These are phyloP conservation scores for Peribatodes rhomboidaria DNA, from an alignment of 2,888 invertebrate species.

Conservation along the genomic window DNA sequence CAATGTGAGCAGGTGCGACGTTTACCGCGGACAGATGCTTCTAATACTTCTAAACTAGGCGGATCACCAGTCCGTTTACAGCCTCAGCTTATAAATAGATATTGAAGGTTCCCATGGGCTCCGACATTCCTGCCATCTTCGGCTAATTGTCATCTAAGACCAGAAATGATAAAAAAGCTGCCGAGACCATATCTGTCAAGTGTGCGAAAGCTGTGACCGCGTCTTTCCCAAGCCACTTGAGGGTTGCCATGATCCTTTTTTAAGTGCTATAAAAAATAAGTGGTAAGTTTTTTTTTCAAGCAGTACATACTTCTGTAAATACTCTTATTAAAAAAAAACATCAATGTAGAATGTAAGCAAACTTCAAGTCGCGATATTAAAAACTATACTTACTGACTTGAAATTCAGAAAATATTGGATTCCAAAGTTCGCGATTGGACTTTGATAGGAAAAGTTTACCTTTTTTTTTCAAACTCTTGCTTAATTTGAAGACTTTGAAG, in stretches of 20 bases:
- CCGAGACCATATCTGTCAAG: constrained; percentile 65
- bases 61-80: constrained; percentile 4
- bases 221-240: constrained; percentile 65
- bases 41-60: constrained; percentile 8
- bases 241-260: constrained; percentile 1
- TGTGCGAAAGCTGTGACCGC: constrained; percentile 75
- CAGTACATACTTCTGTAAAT: no score
- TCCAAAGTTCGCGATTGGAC: no score
- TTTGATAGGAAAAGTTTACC: no score
- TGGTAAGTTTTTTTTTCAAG: background rate
- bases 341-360: no score
- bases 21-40: constrained; percentile 20
- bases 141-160: constrained; percentile 61
- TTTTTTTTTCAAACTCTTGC: no score
- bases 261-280: background rate
- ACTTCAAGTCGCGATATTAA: no score
- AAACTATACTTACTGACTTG: no score
- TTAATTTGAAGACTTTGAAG: no score
- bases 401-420: no score
- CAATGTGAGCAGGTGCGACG: constrained; percentile 20
- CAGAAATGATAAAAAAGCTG: constrained; percentile 65
- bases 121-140: constrained; percentile 44
- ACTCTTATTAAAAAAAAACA: no score
- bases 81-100: background rate
- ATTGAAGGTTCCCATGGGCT: constrained; percentile 36